Conservation (phyloP, 2,113 vertebrate species). For the Lepidothrix coronata region DNA sequence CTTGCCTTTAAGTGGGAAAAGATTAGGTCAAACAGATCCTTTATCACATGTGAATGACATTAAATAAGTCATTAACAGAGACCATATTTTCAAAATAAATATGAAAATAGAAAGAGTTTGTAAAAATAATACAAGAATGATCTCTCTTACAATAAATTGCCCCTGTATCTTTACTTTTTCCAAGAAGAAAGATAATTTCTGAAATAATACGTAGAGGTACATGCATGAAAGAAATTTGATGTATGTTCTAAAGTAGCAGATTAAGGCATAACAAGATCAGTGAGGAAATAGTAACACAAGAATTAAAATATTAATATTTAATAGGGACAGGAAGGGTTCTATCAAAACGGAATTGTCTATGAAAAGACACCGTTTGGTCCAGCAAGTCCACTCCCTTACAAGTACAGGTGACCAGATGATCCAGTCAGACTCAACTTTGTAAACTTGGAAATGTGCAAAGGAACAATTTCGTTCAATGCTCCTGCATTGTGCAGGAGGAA, state of each 20-base stretch:
- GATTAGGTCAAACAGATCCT: not conserved
- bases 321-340: not conserved
- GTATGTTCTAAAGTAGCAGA: not conserved
- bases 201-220: not conserved
- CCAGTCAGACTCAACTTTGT: not conserved
- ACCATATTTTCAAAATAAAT: not conserved
- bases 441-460: not conserved
- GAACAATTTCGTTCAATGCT: not conserved
- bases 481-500: not conserved
- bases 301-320: not conserved
- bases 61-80: not conserved
- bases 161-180: not conserved
- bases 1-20: not conserved
- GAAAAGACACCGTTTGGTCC: not conserved
- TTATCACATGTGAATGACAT: not conserved
- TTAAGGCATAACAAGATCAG: not conserved
- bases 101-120: not conserved
- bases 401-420: not conserved
- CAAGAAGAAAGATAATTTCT: not conserved
- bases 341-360: not conserved
- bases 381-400: not conserved
- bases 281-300: not conserved
- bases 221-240: not conserved
- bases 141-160: not conserved
- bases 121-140: not conserved